Base-by-base conservation (phyloP, 2,797 vertebrate species). In the Pantherophis alleghaniensis region DNA sequence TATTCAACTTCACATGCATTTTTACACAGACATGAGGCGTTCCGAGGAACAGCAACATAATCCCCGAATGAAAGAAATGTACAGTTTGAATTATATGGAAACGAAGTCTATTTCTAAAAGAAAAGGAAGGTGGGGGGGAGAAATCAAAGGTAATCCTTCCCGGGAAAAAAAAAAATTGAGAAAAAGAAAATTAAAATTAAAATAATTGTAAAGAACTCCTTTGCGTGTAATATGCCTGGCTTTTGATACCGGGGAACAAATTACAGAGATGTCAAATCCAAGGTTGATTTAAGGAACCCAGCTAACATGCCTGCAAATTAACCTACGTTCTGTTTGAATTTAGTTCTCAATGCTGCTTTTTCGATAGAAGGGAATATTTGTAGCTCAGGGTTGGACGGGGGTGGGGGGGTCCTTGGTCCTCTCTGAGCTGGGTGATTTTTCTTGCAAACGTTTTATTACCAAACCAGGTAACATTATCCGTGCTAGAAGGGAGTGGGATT, bases 1-100 rank as follows among this genome's bases (percentile, higher is more conserved):
- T 98, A 98, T 98, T 98, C 95, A 97, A 96, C 95, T 96, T 97
- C 96, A 97, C 97, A 97, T 98, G 98, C 98, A 97, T 94, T 97
- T 97, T 96, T 96, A 91, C 96, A 98, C 96, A 98, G 94, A 95
- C 90, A 96, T 24, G 92, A 0, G 47, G 95, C 96, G 96, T 95
- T 97, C 96, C 95, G 91, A 63, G 28, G 95, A 97, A 95, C 95
- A 95, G 94, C 86, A 95, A 95, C 86, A 96, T 92, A 93, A 97
- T 97, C 97, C 95, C 97, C 93, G 93, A 96, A 95, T 92, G 96
- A 94, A 95, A 97, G 94, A 94, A 95, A 96, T 92, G 16, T 1
- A 26, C 92, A 94, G 94, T 92, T 94, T 90, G 92, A 95, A 94
- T 96, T 94, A 79, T 42, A 96, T 96, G 95, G 94, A 94, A 47